Evolutionary conservation across 2,888 invertebrate genomes (phyloP), one percentile per base, ranked within the genome.

Genomic region (Myopa tessellatipennis): DNA sequence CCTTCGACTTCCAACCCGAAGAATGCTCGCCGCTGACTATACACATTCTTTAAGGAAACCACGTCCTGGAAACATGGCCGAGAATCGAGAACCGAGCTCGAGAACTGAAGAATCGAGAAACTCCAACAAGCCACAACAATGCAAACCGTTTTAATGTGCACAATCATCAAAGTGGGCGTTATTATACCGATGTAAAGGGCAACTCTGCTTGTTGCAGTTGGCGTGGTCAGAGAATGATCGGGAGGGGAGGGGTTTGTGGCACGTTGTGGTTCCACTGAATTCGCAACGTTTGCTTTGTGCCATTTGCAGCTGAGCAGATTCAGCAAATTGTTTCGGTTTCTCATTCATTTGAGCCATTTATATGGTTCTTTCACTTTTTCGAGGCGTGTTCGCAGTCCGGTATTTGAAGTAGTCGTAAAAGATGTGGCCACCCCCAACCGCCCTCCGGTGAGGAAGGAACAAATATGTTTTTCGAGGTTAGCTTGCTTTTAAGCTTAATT

Each of bases 131-230:
- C 16, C 55, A n/a, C n/a, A 55, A 55, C 55, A 55, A 16, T 55
- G 55, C 55, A 55, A n/a, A 55, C 55, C 26, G 14, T 63, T 74
- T 65, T 63, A 10, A 74, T 74, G 74, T 74, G 74, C 74, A 65
- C 18, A 74, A 65, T 74, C 74, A 74, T 63, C 74, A 74, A 74
- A 74, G 63, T 50, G 74, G 63, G 74, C 74, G 70, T 55, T 26
- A 38, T 38, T 55, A 55, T 55, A 16, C 55, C 55, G 34, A 34
- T 63, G 18, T 34, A 4, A 26, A 26, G 61, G 45, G 50, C 34
- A 34, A 5, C 16, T 2, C 26, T 26, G 2, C 26, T 26, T 26
- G 26, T 2, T 2, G 2, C 26, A 26, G 26, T 26, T 26, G 26
- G 26, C 26, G 26, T 26, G 26, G 26, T 26, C 26, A 26, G 26